Conservation (phyloP, 2,888 invertebrate species). For the Drosophila ochracea region DNA sequence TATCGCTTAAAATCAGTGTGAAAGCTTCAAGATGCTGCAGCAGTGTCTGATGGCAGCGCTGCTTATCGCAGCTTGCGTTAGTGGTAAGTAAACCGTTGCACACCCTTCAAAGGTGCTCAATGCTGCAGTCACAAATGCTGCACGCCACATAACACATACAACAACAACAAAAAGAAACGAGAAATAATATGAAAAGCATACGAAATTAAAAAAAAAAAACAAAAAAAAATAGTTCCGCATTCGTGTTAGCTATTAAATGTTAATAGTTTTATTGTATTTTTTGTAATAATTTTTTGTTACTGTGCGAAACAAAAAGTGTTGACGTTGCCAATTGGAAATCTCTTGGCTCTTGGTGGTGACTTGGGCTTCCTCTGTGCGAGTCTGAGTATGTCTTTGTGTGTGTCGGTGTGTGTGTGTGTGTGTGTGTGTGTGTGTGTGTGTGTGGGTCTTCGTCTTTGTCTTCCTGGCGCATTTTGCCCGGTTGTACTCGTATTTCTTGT, state of each 20-base stretch:
- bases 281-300: slow-evolving; percentile 43
- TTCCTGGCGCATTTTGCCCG: slow-evolving; percentile 57
- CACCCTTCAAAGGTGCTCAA: slow-evolving; percentile 2
- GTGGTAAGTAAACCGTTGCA: slow-evolving; percentile 53
- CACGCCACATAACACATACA: slow-evolving; percentile 29
- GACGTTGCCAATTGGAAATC: slow-evolving; percentile 61
- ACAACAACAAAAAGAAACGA: not conserved
- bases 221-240: slow-evolving; percentile 41
- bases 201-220: not conserved
- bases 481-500: slow-evolving; percentile 67
- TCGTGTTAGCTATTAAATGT: slow-evolving; percentile 52
- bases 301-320: slow-evolving; percentile 67
- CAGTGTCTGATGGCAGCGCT: slow-evolving; percentile 59
- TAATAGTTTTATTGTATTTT: slow-evolving; percentile 29
- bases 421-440: slow-evolving; percentile 4
- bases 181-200: not conserved
- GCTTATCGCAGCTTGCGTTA: slow-evolving; percentile 51
- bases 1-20: slow-evolving; percentile 18
- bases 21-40: slow-evolving; percentile 64
- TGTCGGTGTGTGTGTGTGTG: not conserved
- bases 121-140: slow-evolving; percentile 7
- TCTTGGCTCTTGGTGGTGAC: slow-evolving; percentile 16
- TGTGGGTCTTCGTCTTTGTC: slow-evolving; percentile 44
- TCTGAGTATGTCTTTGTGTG: not conserved
- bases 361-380: slow-evolving; percentile 45